Percentiles rank a stretch among this genome's conserved stretches.
These are phyloP conservation scores for Gymnocephalus cernua DNA, from an alignment of 2,113 vertebrate genomes.

Conservation along the genomic window DNA sequence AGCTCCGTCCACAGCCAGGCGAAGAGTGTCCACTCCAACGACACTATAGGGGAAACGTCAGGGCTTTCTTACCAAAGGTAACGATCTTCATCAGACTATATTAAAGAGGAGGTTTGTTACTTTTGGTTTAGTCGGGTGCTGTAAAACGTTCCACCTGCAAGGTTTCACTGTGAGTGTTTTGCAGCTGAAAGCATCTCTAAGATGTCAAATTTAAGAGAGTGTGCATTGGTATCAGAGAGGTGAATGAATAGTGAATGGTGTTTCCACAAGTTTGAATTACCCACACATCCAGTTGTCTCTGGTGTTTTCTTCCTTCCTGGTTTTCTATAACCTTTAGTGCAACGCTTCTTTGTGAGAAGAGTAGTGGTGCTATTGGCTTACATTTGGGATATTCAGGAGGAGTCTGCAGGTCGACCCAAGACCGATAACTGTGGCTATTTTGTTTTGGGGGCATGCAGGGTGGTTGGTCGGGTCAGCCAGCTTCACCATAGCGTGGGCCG, in stretches of 20 bases:
- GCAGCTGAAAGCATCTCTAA: not conserved
- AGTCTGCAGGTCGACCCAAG: conserved; percentile 41
- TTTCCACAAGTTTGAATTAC: conserved; percentile 20
- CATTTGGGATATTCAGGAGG: not conserved
- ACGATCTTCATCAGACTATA: not conserved
- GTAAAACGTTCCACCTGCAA: not conserved
- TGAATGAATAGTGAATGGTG: conserved; percentile 7
- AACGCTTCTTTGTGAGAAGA: not conserved
- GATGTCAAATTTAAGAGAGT: not conserved
- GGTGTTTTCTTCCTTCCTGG: conserved; percentile 29
- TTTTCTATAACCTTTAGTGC: conserved; percentile 8
- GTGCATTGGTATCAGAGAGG: not conserved
- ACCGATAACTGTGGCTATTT: conserved; percentile 72
- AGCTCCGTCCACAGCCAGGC: conserved; percentile 79
- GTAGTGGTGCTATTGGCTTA: not conserved
- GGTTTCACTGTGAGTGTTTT: not conserved
- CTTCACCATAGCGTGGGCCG: conserved; percentile 55
- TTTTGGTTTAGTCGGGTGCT: not conserved
- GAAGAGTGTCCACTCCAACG: conserved; percentile 82
- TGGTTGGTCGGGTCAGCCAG: conserved; percentile 51
- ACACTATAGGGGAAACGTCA: conserved; percentile 80
- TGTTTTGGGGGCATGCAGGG: conserved; percentile 60
- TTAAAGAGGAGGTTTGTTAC: not conserved
- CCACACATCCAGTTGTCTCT: not conserved
- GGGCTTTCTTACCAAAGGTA: conserved; percentile 87